phyloP scores from a whole-genome alignment of 2,113 vertebrate species.

The Heterochromis multidens region DNA sequence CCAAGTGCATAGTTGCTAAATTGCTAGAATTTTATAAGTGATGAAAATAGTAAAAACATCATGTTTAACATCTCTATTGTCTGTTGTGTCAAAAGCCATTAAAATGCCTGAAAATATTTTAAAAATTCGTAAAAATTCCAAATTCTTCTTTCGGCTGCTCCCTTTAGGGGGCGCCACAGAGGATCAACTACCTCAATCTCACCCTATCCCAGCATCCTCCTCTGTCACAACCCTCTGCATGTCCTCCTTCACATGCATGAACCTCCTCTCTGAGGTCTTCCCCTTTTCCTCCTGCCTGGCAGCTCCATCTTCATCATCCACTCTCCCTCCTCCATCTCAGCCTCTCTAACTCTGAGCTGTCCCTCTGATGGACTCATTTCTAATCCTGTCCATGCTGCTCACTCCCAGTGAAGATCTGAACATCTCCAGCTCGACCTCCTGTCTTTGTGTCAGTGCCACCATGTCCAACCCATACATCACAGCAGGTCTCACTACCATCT shows the following conservation, averaged over 20 bases:
- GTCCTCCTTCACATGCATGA: neutral
- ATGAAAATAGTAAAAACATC: too few species aligned
- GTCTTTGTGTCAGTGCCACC: too few species aligned
- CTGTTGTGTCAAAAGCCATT: too few species aligned
- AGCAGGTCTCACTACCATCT: neutral
- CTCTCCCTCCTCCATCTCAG: neutral
- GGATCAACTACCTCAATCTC: neutral
- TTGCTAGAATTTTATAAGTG: neutral
- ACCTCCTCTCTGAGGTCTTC: neutral
- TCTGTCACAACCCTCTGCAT: rapidly evolving
- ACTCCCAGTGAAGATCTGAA: neutral
- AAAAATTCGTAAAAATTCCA: too few species aligned
- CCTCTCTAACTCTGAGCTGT: neutral
- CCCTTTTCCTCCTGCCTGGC: neutral
- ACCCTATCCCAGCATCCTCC: neutral
- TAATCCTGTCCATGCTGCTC: neutral
- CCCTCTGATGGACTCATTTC: rapidly evolving
- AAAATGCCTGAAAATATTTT: too few species aligned
- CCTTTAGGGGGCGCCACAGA: too few species aligned
- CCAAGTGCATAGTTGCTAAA: rapidly evolving
- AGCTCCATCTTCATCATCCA: rapidly evolving
- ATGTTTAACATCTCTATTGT: too few species aligned
- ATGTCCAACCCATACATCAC: neutral
- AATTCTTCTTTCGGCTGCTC: too few species aligned
- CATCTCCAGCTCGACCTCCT: neutral